Evolutionary conservation across 2,797 vertebrate species (phyloP), one percentile per base, ranked within the genome.

Genomic region (Ctenopoma multispine): DNA sequence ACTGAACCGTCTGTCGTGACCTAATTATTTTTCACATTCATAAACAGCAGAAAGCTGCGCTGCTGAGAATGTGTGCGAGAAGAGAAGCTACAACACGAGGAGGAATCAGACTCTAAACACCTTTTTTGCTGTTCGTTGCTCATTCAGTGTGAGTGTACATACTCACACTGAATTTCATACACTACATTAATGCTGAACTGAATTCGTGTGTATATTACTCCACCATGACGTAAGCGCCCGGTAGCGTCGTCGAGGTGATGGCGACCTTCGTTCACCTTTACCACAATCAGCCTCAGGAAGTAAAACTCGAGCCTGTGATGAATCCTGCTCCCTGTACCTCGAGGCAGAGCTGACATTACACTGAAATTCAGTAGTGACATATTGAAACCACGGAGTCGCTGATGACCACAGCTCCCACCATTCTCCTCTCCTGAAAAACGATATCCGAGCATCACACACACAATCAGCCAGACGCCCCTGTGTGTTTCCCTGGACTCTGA

Each of bases 401-500:
- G 17, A 56, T 40, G 13, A 29, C 41, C 49, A 40, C 13, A 41
- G 49, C 69, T 36, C 61, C 24, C 51, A 23, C 17, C 27, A 53
- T 60, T 20, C 21, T 2, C 24, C 44, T 23, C 27, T 51, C 24
- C n/a, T 44, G 12, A 15, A 58, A 65, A 41, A 23, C 12, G 58
- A 43, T 27, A 70, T 40, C 31, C 29, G 34, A 17, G 36, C 34
- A 44, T n/a, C 36, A 29, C 40, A 50, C 48, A 36, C 50, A 53
- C 29, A 43, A 34, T 58, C n/a, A 55, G n/a, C 5, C 27, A 53
- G 36, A 55, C 7, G 73, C 74, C 65, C 55, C 80, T 76, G 74
- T 75, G 79, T 63, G 69, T 79, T 63, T 78, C 75, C 60, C 63
- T 59, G 61, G 66, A 82, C 75, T 78, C 70, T 69, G 69, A 89